Conservation (phyloP, 2,113 vertebrate genomes). For the Ranitomeya imitator region DNA sequence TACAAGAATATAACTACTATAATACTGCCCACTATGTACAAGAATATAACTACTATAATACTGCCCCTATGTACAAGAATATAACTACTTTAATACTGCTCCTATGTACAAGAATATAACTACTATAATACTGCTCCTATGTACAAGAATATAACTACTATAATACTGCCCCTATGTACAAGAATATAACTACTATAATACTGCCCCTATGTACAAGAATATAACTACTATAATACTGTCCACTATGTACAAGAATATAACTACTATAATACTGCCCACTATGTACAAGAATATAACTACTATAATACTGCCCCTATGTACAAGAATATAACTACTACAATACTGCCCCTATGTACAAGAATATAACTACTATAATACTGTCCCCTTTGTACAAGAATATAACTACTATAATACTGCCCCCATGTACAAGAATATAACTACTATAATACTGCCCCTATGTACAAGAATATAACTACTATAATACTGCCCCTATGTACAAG, state of each 20-base stretch:
- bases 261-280: not conserved
- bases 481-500: not conserved
- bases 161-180: not conserved
- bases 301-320: not conserved
- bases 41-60: too few relatives aligned
- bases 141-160: not conserved
- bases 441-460: not conserved
- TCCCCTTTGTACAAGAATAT: not conserved
- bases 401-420: not conserved
- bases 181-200: not conserved
- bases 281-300: not conserved
- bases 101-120: not conserved
- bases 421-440: not conserved
- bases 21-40: too few relatives aligned
- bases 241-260: not conserved
- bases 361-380: slow-evolving; percentile 1
- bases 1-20: too few relatives aligned
- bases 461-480: not conserved
- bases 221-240: slow-evolving; percentile 1
- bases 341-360: not conserved
- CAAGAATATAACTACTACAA: not conserved
- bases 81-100: not conserved
- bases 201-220: not conserved
- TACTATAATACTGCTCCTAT: not conserved
- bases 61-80: not conserved